A percentile compares a stretch with the other conserved stretches of the same genome.
Conservation (phyloP, 1,140 invertebrate species). For the Thrips palmi region DNA sequence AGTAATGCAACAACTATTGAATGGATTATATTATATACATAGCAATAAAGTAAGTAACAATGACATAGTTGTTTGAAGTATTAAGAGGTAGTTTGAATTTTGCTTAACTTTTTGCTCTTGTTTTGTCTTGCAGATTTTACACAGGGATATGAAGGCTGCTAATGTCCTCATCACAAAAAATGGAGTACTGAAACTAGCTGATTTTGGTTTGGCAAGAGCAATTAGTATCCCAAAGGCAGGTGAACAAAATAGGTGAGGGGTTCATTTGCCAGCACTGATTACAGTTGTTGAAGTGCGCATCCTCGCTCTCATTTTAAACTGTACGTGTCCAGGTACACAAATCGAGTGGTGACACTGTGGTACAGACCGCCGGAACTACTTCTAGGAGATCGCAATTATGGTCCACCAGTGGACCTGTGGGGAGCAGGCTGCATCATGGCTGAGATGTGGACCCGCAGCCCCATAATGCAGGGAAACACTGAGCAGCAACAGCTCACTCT, state of each 20-base stretch:
- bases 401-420: conserved; percentile 94
- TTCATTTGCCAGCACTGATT: conserved; percentile 9
- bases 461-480: conserved; percentile 54
- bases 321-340: conserved; percentile 57
- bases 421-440: conserved; percentile 98
- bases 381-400: conserved; percentile 87
- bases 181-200: conserved; percentile 84
- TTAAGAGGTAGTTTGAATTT: conserved; percentile 2
- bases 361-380: conserved; percentile 83
- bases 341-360: conserved; percentile 95
- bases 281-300: background rate
- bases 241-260: conserved; percentile 46
- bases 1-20: conserved; percentile 92
- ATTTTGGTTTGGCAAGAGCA: conserved; percentile 81
- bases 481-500: conserved; percentile 91
- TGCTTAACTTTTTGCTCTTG: conserved; percentile 9
- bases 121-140: conserved; percentile 42
- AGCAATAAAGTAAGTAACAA: conserved; percentile 59
- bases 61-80: conserved; percentile 1
- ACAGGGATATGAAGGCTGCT: conserved; percentile 97
- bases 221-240: conserved; percentile 80
- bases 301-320: conserved; percentile 1
- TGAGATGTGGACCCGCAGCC: conserved; percentile 91
- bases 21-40: conserved; percentile 94
- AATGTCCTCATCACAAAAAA: conserved; percentile 96